Base-by-base conservation (phyloP, 1,140 invertebrate species). In the Drosophila orena region DNA sequence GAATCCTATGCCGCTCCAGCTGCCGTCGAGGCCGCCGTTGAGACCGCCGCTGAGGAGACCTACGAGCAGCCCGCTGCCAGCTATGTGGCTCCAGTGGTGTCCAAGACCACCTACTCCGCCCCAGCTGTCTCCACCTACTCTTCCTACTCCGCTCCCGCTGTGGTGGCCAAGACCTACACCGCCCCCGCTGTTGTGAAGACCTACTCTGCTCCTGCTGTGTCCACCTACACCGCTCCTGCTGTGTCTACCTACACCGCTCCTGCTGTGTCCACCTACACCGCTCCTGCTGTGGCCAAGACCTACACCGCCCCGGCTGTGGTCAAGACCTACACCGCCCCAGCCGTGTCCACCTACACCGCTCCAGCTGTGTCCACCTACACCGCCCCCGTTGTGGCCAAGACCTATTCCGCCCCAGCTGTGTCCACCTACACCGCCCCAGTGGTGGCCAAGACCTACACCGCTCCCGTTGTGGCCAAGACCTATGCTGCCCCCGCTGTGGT, bases 401-500 rank as follows among this genome's bases (percentile, higher is more conserved):
- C 66, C 27, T 65, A 62, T 56, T 17, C 77, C 40, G 77, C 75
- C n/a, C 66, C 81, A 10, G 72, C 56, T 37, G 57, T 65, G 11
- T 12, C 17, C 34, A 15, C 34, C n/a, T 77, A 76, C 40, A 22
- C 61, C 10, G 55, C 54, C 14, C 62, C 70, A 0, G 46, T 34
- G 10, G 55, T 52, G 38, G 4, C 49, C n/a, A 24, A 70, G 56
- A 17, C 44, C 12, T 64, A 79, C 46, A 0, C 58, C 2, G 42
- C 59, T 0, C 61, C 61, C 0, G 61, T 12, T 6, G 61, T 65
- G 17, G 44, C 10, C 3, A 59, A 59, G 34, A 46, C 66, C 22
- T 65, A 66, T 24, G 8, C 49, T 0, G 50, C 74, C 4, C 81
- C 81, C 5, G 60, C 46, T 8, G 68, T 42, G 6, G 7, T 7